Evolutionary conservation across 2,113 vertebrate genomes (phyloP), one percentile per base, ranked within the genome.

Genomic region (Dryoscopus gambensis): DNA sequence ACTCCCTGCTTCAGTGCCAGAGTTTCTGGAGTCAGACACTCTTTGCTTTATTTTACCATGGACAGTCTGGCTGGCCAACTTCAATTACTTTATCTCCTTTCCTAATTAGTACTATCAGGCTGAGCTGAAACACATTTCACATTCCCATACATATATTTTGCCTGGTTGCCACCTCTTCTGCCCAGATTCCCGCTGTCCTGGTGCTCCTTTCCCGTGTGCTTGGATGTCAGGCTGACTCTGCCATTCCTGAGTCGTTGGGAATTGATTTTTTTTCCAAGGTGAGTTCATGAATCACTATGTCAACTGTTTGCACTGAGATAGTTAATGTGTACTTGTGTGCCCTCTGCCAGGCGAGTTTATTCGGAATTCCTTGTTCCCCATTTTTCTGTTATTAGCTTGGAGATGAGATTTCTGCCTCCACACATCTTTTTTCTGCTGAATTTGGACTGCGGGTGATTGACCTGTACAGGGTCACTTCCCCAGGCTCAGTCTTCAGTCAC

Each of bases 191-290:
- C 23, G 27, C 35, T 33, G 8, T 81, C 78, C 73, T 37, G 37
- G 4, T 87, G 59, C 76, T 77, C 5, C 0, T 87, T 81, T 60
- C 44, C 52, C 49, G 1, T 0, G 7, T 4, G 3, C 37, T 70
- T 18, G 10, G n/a, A 89, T 30, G 30, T 23, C 2, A 2, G 44
- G 65, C 47, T 44, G 46, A 11, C 60, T 69, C 57, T 76, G 59
- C 63, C 0, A 0, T 15, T 25, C 63, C 86, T 49, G 7, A 40
- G 57, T 64, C 1, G 0, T 9, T 67, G 64, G 50, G 56, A 77
- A 89, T 50, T 81, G 87, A 86, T 90, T 65, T 37, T 70, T 63
- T 63, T 60, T 20, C 4, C 67, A 9, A 39, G 59, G 18, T 33
- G n/a, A 84, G n/a, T 50, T 69, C 47, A 47, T 68, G 33, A 78